phyloP scores from a whole-genome alignment of 2,113 vertebrate genomes.

The Narcine bancroftii region DNA sequence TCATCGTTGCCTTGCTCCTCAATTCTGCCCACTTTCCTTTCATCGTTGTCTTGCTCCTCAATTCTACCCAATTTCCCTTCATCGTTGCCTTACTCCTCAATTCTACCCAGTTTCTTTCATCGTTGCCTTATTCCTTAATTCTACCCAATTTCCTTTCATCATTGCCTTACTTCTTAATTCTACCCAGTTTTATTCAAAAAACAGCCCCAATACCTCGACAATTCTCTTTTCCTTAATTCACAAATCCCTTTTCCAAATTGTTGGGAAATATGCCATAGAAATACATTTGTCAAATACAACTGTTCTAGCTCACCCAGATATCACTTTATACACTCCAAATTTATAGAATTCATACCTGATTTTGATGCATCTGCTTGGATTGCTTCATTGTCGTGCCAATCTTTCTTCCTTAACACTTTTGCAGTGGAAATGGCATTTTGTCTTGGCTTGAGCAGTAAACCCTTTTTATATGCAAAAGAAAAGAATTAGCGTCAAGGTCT shows the following conservation, averaged over 20 bases:
- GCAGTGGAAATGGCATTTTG: constrained; percentile 53
- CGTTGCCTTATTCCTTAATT: not conserved
- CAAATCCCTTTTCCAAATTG: not conserved
- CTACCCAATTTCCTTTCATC: not conserved
- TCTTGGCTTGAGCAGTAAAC: constrained; percentile 50
- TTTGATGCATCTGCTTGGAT: constrained; percentile 71
- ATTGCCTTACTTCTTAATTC: no score
- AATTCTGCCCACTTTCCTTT: not conserved
- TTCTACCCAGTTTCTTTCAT: not conserved
- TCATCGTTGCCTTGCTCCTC: not conserved
- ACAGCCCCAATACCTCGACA: not conserved
- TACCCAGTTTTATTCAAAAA: no score
- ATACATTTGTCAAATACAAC: not conserved
- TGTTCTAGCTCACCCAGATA: no score
- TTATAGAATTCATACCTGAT: constrained; percentile 61
- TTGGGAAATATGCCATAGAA: no score
- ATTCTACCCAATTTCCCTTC: no score
- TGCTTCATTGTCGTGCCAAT: constrained; percentile 82
- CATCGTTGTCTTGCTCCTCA: no score
- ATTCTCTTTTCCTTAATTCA: not conserved
- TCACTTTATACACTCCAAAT: no score
- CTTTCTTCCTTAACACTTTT: constrained; percentile 62
- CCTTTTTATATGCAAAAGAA: constrained; percentile 51
- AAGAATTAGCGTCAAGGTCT: not conserved
- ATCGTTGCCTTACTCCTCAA: no score